phyloP scores from a whole-genome alignment of 2,888 invertebrate genomes.

The Eulithis prunata region DNA sequence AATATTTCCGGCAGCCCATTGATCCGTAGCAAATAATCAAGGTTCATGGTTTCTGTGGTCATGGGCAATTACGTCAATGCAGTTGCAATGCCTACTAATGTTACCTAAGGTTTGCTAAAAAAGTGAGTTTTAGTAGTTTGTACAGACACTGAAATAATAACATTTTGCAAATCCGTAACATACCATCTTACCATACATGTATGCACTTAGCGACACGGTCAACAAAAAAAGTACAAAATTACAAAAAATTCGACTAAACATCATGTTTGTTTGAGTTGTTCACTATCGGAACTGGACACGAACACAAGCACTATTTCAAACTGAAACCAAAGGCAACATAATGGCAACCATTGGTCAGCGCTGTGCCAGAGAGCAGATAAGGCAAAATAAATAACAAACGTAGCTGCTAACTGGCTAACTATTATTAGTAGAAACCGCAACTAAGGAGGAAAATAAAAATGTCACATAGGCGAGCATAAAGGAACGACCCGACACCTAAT shows the following conservation, averaged over 20 bases:
- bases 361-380: conserved; percentile 5
- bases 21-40: conserved; percentile 6
- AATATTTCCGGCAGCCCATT: conserved; percentile 6
- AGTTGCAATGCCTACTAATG: conserved; percentile 13
- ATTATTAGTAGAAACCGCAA: conserved; percentile 44
- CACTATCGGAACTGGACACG: conserved; percentile 9
- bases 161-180: background rate
- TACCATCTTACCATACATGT: conserved; percentile 11
- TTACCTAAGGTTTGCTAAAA: no score
- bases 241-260: conserved; percentile 6
- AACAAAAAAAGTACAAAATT: conserved; percentile 7
- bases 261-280: conserved; percentile 4
- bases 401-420: conserved; percentile 44
- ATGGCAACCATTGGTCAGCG: conserved; percentile 9
- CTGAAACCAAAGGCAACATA: conserved; percentile 1
- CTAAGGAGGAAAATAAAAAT: conserved; percentile 55
- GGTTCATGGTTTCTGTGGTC: conserved; percentile 3
- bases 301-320: background rate
- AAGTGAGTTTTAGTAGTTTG: no score
- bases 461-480: conserved; percentile 48
- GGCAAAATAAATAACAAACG: conserved; percentile 32
- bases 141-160: background rate
- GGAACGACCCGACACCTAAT: conserved; percentile 49
- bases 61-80: conserved; percentile 3
- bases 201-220: conserved; percentile 10